Conservation (phyloP, 64 coral and sea anemone genomes). For the Cladopsammia gracilis region DNA sequence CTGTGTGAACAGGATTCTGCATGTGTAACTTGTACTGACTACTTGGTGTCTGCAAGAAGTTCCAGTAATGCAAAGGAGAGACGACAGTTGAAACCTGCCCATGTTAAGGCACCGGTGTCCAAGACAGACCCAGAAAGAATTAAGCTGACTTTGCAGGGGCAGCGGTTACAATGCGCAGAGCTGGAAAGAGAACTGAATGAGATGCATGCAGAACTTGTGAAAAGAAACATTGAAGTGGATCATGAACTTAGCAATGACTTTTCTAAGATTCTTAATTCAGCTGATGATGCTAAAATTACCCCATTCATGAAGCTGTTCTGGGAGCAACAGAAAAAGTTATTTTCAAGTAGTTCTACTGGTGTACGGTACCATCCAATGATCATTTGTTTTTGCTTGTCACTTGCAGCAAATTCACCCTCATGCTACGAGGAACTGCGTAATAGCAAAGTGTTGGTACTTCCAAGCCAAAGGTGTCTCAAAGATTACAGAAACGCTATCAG, state of each 20-base stretch:
- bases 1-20: neutral
- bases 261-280: conserved; percentile 8
- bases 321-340: conserved; percentile 51
- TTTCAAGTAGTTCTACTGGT: conserved; percentile 18
- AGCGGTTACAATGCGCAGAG: conserved; percentile 10
- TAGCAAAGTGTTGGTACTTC: neutral
- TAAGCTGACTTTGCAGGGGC: conserved; percentile 27
- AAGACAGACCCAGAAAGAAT: conserved; percentile 43
- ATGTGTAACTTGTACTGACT: neutral
- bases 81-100: conserved; percentile 8
- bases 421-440: conserved; percentile 4
- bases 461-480: neutral
- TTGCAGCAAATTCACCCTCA: conserved; percentile 26
- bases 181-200: conserved; percentile 12
- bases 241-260: conserved; percentile 60
- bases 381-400: conserved; percentile 42
- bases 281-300: conserved; percentile 14
- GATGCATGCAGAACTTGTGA: conserved; percentile 13
- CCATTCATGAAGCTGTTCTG: conserved; percentile 64
- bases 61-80: neutral
- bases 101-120: conserved; percentile 43
- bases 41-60: neutral
- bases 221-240: conserved; percentile 18
- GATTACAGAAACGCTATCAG: conserved; percentile 34
- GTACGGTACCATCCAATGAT: conserved; percentile 62